Evolutionary conservation across 2,113 vertebrate genomes (phyloP).

Genomic region (Edolisoma coerulescens): DNA sequence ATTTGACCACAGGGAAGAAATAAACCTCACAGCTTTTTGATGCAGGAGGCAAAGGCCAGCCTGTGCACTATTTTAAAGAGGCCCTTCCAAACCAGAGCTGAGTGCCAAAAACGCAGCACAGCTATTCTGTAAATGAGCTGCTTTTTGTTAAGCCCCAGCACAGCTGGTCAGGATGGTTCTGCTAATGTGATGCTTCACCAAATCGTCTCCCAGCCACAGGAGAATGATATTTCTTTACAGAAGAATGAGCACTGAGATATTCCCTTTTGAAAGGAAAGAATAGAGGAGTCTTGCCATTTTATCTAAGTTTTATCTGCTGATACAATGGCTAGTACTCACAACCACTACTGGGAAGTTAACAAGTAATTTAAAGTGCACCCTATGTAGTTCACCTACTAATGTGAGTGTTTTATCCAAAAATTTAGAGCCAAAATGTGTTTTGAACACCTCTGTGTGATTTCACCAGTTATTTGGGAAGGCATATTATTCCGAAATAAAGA

Average conservation of each 20-base stretch:
- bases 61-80: neutral
- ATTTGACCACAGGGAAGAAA: neutral
- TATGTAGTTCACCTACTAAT: neutral
- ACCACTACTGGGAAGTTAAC: slow-evolving; percentile 8
- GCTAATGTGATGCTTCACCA: neutral
- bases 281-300: slow-evolving; percentile 12
- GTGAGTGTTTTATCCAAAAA: neutral
- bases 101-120: neutral
- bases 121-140: neutral
- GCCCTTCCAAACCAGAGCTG: neutral
- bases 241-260: neutral
- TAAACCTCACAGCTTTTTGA: neutral
- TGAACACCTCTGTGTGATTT: neutral
- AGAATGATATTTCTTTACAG: slow-evolving; percentile 8
- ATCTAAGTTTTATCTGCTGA: neutral
- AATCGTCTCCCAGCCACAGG: neutral
- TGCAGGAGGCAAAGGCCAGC: neutral
- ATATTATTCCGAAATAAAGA: slow-evolving; percentile 7
- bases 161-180: neutral
- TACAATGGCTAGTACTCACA: neutral
- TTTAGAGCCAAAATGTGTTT: neutral
- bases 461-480: neutral
- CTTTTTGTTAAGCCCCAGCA: slow-evolving; percentile 11
- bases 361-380: slow-evolving; percentile 42
- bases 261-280: slow-evolving; percentile 21